These are phyloP conservation scores for Polydrusus tereticollis DNA, from an alignment of 2,888 invertebrate genomes.

Conservation along the genomic window DNA sequence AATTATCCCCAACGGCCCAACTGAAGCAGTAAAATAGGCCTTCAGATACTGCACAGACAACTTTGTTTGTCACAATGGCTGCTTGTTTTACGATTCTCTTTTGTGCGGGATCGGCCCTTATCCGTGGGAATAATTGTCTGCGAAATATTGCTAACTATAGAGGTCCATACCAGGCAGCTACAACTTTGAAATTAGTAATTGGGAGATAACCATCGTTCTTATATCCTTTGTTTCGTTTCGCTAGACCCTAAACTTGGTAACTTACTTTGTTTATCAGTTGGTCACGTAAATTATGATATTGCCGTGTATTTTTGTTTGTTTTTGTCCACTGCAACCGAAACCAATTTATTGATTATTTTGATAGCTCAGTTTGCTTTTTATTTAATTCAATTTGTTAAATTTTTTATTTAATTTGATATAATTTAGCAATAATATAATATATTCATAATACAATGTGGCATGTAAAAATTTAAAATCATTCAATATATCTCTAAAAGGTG, in stretches of 20 bases:
- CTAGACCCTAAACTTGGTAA: neutral
- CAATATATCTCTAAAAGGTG: no score
- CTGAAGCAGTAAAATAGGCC: conserved; percentile 23
- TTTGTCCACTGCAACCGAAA: no score
- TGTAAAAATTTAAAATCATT: no score
- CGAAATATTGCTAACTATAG: conserved; percentile 9
- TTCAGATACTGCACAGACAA: conserved; percentile 28
- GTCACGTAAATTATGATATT: no score
- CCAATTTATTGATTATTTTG: no score
- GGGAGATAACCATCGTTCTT: conserved; percentile 2
- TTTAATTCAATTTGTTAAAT: no score
- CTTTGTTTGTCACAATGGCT: conserved; percentile 29
- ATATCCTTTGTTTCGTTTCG: conserved; percentile 1
- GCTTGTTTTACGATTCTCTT: conserved; percentile 22
- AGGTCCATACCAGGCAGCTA: neutral
- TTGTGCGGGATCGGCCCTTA: conserved; percentile 23
- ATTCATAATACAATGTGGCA: no score
- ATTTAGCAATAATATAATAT: no score
- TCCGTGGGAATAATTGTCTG: conserved; percentile 28
- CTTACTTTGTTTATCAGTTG: no score
- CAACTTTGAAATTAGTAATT: conserved; percentile 6
- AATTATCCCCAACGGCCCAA: conserved; percentile 26
- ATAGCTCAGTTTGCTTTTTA: no score
- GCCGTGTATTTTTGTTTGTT: no score
- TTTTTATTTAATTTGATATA: no score